These are phyloP conservation scores for Lordiphosa fenestrarum DNA, from an alignment of 2,888 invertebrate species.

Conservation along the genomic window DNA sequence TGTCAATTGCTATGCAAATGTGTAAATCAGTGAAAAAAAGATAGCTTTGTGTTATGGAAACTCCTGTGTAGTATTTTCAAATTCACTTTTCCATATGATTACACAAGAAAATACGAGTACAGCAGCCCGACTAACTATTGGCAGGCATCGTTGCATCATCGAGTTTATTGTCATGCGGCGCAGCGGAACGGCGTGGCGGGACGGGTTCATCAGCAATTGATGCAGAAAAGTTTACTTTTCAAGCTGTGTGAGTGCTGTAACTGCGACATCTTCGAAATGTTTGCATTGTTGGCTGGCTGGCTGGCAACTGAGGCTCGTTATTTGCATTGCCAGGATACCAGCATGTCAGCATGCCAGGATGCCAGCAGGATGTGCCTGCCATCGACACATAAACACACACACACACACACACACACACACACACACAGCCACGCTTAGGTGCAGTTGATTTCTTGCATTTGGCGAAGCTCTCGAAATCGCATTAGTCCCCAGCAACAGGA, in stretches of 20 bases:
- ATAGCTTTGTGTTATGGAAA: constrained; percentile 38
- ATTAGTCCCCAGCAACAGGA: constrained; percentile 45
- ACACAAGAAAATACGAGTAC: constrained; percentile 60
- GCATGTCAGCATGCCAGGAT: constrained; percentile 45
- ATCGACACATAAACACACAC: constrained; percentile 43
- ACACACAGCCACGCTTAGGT: constrained; percentile 47
- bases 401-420: constrained; percentile 1
- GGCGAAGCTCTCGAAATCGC: constrained; percentile 66
- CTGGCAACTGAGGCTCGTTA: constrained; percentile 50
- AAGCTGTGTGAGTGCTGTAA: constrained; percentile 23
- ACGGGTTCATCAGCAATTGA: constrained; percentile 70
- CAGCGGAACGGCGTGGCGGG: constrained; percentile 14
- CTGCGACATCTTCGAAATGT: constrained; percentile 32
- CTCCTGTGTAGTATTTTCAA: constrained; percentile 69
- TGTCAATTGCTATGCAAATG: constrained; percentile 51
- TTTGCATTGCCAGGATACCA: constrained; percentile 59
- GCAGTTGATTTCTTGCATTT: constrained; percentile 67
- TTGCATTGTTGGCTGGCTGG: constrained; percentile 33
- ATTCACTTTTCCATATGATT: constrained; percentile 76
- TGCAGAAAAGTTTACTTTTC: constrained; percentile 66
- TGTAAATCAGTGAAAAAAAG: constrained; percentile 31
- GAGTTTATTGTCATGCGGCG: constrained; percentile 47
- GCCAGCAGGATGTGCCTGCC: constrained; percentile 32
- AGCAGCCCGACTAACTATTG: constrained; percentile 55
- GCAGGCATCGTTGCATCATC: constrained; percentile 16